A percentile compares a stretch with the other conserved stretches of the same genome.
Evolutionary conservation across 2,797 vertebrate genomes (phyloP).

Genomic region (Loris lydekkerianus): DNA sequence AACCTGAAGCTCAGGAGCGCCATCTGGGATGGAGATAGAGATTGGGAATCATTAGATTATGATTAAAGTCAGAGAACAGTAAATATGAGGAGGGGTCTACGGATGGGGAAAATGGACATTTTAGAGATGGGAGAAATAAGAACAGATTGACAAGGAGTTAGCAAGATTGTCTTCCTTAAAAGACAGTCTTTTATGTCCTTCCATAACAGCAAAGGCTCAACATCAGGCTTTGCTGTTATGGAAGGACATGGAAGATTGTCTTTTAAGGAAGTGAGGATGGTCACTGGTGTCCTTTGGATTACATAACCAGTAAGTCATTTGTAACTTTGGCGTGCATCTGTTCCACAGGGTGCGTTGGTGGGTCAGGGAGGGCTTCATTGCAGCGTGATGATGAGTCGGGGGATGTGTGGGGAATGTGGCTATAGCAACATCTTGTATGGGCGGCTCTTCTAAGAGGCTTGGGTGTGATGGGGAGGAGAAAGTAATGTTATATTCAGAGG

Average conservation of each 20-base stretch:
- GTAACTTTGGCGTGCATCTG: background rate
- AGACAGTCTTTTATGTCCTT: too few species aligned
- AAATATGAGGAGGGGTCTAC: background rate
- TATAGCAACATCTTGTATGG: background rate
- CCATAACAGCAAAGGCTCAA: too few species aligned
- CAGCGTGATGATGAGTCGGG: background rate
- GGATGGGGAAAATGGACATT: constrained; percentile 3
- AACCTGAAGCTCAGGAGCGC: background rate
- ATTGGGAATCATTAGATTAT: background rate
- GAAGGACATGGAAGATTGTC: background rate
- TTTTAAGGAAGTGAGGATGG: background rate
- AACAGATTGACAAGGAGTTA: background rate
- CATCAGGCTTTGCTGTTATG: background rate
- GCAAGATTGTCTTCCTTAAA: background rate
- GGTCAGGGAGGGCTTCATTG: background rate
- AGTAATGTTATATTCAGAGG: background rate
- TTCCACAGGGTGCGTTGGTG: background rate
- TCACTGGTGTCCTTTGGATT: background rate
- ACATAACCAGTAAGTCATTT: background rate
- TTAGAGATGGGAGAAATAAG: background rate
- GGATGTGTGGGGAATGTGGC: background rate
- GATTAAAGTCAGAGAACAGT: background rate
- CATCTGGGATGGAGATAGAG: background rate
- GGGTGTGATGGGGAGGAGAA: background rate
- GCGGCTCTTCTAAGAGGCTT: background rate